These are phyloP conservation scores for Lytechinus pictus DNA, from an alignment of 35 echinoderm and acorn worm species.

Conservation along the genomic window DNA sequence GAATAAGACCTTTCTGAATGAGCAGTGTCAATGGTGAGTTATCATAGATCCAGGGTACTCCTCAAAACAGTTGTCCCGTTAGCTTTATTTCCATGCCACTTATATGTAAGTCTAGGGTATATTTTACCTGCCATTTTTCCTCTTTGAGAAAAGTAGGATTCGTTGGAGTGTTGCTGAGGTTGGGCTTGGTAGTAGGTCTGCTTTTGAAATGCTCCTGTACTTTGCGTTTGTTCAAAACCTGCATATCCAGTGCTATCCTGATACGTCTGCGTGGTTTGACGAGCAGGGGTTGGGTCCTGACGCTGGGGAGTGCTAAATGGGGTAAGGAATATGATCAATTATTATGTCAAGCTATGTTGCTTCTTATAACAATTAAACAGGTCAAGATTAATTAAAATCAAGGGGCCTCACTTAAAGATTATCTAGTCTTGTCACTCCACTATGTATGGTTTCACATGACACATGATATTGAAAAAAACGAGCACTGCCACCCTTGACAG, in stretches of 20 bases:
- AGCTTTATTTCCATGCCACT: too few species aligned
- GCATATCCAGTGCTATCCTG: constrained; percentile 49
- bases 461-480: background rate
- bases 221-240: constrained; percentile 57
- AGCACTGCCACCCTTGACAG: background rate
- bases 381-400: too few species aligned
- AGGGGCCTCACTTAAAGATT: too few species aligned
- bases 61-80: too few species aligned
- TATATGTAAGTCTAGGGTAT: background rate
- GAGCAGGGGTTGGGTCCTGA: constrained; percentile 69
- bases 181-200: constrained; percentile 96
- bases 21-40: too few species aligned
- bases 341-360: too few species aligned
- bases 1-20: too few species aligned
- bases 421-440: background rate
- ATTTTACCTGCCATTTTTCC: constrained; percentile 29
- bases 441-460: background rate
- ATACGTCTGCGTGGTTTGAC: constrained; percentile 58
- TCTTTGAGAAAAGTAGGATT: constrained; percentile 61
- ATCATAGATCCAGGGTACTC: too few species aligned
- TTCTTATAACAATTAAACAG: too few species aligned
- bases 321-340: too few species aligned
- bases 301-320: constrained; percentile 70
- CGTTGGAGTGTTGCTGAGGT: constrained; percentile 75
- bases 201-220: constrained; percentile 80